These are phyloP conservation scores for Synanthedon formicaeformis DNA, from an alignment of 2,888 invertebrate species.

Conservation along the genomic window DNA sequence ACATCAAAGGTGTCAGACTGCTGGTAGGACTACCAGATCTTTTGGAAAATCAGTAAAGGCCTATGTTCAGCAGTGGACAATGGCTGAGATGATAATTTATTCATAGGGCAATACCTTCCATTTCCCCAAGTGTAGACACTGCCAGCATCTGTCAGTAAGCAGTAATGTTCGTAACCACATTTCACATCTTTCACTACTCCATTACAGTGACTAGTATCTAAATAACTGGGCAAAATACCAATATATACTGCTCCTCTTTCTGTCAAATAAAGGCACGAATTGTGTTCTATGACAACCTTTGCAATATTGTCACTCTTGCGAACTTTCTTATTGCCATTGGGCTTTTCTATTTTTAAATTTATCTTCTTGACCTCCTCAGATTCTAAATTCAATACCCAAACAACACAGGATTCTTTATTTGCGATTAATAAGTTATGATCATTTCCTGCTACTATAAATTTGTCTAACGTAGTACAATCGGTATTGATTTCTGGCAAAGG, in stretches of 20 bases:
- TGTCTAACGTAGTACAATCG: conserved; percentile 6
- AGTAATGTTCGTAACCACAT: conserved; percentile 85
- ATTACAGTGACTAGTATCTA: conserved; percentile 64
- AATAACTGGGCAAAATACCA: conserved; percentile 70
- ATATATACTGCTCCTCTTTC: conserved; percentile 55
- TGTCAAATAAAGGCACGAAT: conserved; percentile 34
- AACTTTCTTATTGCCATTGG: conserved; percentile 18
- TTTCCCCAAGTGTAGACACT: conserved; percentile 85
- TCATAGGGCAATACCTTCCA: conserved; percentile 73
- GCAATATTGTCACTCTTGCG: conserved; percentile 20
- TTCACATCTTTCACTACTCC: conserved; percentile 73
- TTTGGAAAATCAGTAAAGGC: no score
- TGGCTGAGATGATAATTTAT: neutral
- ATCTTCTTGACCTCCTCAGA: conserved; percentile 21
- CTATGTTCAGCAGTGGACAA: no score
- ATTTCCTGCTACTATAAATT: conserved; percentile 34
- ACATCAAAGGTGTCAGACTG: neutral
- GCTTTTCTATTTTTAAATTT: conserved; percentile 24
- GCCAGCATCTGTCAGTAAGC: conserved; percentile 78
- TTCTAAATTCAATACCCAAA: conserved; percentile 36
- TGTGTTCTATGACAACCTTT: conserved; percentile 29
- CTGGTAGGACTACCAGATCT: no score
- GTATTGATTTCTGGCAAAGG: conserved; percentile 24
- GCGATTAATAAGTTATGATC: conserved; percentile 35
- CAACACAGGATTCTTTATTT: conserved; percentile 17